Conservation (phyloP, 2,113 vertebrate species). For the Cynoglossus semilaevis region DNA sequence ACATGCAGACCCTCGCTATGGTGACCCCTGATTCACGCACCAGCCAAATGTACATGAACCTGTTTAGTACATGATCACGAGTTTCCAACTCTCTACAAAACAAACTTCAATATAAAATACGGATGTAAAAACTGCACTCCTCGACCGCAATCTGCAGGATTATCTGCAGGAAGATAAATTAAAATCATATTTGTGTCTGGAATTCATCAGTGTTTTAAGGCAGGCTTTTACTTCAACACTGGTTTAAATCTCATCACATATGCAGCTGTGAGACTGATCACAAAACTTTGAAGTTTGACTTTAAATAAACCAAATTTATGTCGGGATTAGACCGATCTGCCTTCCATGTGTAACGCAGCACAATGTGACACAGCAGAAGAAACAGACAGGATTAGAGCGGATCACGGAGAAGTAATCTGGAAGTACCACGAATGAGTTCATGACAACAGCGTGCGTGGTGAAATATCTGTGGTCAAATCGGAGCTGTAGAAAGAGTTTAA, state of each 20-base stretch:
- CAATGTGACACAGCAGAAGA: constrained; percentile 30
- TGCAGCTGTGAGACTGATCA: constrained; percentile 9
- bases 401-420: constrained; percentile 25
- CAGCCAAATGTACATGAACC: no score
- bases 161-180: neutral
- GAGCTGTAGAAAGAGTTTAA: neutral
- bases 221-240: neutral
- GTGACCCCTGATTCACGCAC: no score
- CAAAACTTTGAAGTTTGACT: constrained; percentile 12
- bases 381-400: constrained; percentile 17
- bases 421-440: constrained; percentile 9
- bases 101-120: no score
- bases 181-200: constrained; percentile 11
- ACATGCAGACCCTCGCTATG: no score
- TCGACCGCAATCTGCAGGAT: neutral
- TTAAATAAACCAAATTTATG: constrained; percentile 29
- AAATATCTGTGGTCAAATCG: constrained; percentile 11
- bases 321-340: constrained; percentile 23
- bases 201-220: constrained; percentile 15
- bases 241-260: constrained; percentile 6
- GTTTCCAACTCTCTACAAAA: no score
- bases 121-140: no score
- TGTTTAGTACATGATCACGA: no score
- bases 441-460: neutral
- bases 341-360: constrained; percentile 11